These are phyloP conservation scores for Drosophila subquinaria DNA, from an alignment of 2,888 invertebrate species.

Conservation along the genomic window DNA sequence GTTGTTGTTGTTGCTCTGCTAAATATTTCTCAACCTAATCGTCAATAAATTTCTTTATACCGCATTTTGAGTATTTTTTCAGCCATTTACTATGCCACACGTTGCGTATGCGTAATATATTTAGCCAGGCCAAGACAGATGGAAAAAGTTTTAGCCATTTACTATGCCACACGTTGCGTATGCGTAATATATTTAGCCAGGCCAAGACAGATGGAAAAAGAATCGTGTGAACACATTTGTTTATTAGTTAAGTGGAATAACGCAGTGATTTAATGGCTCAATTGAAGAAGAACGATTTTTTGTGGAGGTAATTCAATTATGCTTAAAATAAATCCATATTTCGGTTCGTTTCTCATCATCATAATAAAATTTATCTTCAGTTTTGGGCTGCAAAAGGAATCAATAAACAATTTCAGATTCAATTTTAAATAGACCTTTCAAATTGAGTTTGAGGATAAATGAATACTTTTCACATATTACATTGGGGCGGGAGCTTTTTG, in stretches of 20 bases:
- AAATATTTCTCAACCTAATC: conserved; percentile 32
- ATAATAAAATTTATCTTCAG: neutral
- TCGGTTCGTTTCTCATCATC: neutral
- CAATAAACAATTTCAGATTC: neutral
- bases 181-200: conserved; percentile 40
- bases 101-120: too few relatives aligned
- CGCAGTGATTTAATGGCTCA: conserved; percentile 2
- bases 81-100: too few relatives aligned
- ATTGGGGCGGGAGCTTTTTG: neutral
- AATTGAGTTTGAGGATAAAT: neutral
- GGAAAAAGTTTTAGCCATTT: conserved; percentile 6
- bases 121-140: too few relatives aligned
- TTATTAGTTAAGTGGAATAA: neutral
- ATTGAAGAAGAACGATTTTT: neutral
- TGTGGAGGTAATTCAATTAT: conserved; percentile 1
- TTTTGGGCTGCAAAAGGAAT: neutral
- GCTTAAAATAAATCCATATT: neutral
- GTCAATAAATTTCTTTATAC: conserved; percentile 47
- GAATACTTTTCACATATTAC: neutral
- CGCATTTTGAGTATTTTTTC: conserved; percentile 11
- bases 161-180: conserved; percentile 37
- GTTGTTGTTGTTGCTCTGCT: neutral
- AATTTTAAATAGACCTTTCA: neutral
- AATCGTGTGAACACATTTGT: conserved; percentile 9
- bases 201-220: conserved; percentile 1